A percentile compares a stretch with the other conserved stretches of the same genome.
Conservation (phyloP, 2,113 vertebrate genomes). For the Benitochromis conjunctus region DNA sequence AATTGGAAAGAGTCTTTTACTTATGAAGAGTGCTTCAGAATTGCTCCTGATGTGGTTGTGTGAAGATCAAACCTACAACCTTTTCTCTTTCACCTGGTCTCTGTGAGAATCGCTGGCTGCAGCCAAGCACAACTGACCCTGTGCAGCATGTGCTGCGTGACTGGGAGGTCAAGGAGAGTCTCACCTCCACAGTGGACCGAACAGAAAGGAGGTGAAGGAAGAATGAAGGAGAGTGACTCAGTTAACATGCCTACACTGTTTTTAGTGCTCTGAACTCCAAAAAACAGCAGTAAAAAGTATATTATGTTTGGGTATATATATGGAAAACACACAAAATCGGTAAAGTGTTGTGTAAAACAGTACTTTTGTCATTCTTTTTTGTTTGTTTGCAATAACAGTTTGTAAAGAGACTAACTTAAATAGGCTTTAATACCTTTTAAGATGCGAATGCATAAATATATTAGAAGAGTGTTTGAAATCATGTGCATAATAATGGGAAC, state of each 20-base stretch:
- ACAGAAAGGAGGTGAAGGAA: conserved; percentile 7
- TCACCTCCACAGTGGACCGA: background rate
- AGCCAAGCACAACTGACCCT: background rate
- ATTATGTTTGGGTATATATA: background rate
- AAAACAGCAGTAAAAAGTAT: background rate
- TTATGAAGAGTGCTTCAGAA: background rate
- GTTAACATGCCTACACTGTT: background rate
- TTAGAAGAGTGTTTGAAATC: background rate
- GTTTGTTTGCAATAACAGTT: background rate
- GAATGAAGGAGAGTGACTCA: background rate
- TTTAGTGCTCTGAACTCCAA: background rate
- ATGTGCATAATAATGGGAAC: background rate
- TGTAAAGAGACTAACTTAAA: background rate
- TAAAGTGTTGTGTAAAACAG: background rate
- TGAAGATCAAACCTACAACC: background rate
- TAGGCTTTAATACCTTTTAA: background rate
- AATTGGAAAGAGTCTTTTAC: background rate
- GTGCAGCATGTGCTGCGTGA: background rate
- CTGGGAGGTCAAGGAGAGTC: background rate
- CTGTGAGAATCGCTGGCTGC: background rate
- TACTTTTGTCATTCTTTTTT: background rate
- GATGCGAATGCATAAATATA: background rate
- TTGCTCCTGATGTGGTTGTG: background rate
- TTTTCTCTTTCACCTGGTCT: background rate
- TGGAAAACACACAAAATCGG: background rate